A percentile compares a stretch with the other conserved stretches of the same genome.
Conservation (phyloP, 64 coral and sea anemone genomes). For the Montipora cactus region DNA sequence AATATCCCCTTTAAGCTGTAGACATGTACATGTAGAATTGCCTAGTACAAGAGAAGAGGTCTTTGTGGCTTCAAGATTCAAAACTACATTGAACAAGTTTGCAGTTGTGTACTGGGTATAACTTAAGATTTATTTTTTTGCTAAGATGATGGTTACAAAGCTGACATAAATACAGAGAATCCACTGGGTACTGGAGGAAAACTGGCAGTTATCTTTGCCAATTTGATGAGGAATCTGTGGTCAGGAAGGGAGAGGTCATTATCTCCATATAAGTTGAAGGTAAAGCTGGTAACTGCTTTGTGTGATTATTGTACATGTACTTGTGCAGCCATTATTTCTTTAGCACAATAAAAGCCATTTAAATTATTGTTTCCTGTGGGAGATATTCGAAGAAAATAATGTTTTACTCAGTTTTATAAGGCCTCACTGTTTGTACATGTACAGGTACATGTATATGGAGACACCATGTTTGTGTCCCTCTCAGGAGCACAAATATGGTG, state of each 20-base stretch:
- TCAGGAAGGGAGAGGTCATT: conserved; percentile 74
- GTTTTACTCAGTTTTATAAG: too few relatives aligned
- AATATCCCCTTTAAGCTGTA: too few relatives aligned
- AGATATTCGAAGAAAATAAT: too few relatives aligned
- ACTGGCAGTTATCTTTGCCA: conserved; percentile 69
- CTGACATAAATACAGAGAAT: conserved; percentile 84
- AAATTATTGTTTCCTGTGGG: too few relatives aligned
- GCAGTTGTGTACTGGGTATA: background rate
- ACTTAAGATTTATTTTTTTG: background rate
- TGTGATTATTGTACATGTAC: background rate
- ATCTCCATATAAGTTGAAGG: conserved; percentile 79
- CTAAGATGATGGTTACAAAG: conserved; percentile 57
- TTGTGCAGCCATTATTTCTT: background rate
- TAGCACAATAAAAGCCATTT: background rate
- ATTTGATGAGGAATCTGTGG: conserved; percentile 80
- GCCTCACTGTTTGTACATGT: too few relatives aligned
- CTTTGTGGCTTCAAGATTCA: too few relatives aligned
- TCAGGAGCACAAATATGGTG: too few relatives aligned
- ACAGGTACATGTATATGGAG: too few relatives aligned
- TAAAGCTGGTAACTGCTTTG: background rate
- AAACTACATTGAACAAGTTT: too few relatives aligned
- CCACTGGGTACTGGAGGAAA: conserved; percentile 80
- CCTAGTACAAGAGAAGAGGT: too few relatives aligned
- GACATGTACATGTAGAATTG: too few relatives aligned
- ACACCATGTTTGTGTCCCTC: too few relatives aligned